A percentile compares a stretch with the other conserved stretches of the same genome.
Evolutionary conservation across 2,797 vertebrate genomes (phyloP).

Genomic region (Pseudomugil gertrudae): DNA sequence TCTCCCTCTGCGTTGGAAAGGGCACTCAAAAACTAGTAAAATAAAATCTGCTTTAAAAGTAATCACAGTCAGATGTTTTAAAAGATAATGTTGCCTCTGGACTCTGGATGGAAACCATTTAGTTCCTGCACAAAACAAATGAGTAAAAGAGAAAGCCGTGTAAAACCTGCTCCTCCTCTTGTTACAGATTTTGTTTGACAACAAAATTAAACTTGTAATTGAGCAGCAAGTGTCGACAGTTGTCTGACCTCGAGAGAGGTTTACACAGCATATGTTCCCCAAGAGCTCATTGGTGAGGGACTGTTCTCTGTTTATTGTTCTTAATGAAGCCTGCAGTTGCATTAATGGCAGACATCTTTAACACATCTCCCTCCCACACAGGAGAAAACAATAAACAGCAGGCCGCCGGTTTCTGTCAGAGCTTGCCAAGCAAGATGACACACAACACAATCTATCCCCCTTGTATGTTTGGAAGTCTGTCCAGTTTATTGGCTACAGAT

Average conservation of each 20-base stretch:
- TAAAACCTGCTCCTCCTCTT: conserved; percentile 19
- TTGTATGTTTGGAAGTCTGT: conserved; percentile 6
- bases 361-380: conserved; percentile 56
- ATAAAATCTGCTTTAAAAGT: conserved; percentile 49
- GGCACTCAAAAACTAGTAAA: conserved; percentile 15
- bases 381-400: conserved; percentile 63
- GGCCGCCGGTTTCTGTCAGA: conserved; percentile 35
- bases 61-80: conserved; percentile 38
- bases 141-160: conserved; percentile 9
- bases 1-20: conserved; percentile 36
- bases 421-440: conserved; percentile 3
- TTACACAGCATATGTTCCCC: conserved; percentile 49
- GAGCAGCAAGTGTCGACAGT: conserved; percentile 64
- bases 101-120: conserved; percentile 60
- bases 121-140: conserved; percentile 2
- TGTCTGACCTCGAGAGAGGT: conserved; percentile 55
- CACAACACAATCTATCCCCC: background rate
- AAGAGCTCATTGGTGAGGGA: conserved; percentile 44
- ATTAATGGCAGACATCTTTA: conserved; percentile 64
- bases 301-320: conserved; percentile 66
- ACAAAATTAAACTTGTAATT: conserved; percentile 64
- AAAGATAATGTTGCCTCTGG: conserved; percentile 30
- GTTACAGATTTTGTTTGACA: conserved; percentile 62
- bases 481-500: background rate
- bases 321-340: conserved; percentile 65